phyloP scores from a whole-genome alignment of 2,797 vertebrate genomes.

The Erethizon dorsatum region DNA sequence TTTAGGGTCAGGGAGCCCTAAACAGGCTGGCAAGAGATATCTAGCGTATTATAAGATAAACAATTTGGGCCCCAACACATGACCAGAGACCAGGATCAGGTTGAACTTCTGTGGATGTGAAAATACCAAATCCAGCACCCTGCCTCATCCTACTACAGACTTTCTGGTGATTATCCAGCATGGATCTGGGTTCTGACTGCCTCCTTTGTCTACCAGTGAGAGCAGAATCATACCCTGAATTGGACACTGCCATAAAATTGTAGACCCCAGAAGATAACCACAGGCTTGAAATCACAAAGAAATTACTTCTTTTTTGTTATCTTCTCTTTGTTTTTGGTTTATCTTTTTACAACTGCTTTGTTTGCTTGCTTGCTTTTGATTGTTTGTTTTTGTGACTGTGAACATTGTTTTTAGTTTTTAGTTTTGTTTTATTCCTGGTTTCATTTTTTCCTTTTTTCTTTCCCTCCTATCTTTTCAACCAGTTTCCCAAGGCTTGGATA shows the following conservation, averaged over 20 bases:
- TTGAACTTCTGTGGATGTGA: neutral
- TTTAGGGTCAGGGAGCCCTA: neutral
- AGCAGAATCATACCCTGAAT: neutral
- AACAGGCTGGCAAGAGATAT: neutral
- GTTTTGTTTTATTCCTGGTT: neutral
- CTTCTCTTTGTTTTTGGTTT: neutral
- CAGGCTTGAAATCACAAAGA: neutral
- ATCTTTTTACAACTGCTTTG: neutral
- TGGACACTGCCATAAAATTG: neutral
- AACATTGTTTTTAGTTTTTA: neutral
- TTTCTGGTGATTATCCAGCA: neutral
- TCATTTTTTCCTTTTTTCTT: neutral
- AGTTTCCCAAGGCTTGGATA: neutral
- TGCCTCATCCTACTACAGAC: neutral
- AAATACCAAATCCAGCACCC: neutral
- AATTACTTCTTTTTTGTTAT: neutral
- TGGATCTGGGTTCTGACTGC: neutral
- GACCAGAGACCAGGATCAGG: neutral
- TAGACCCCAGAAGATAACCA: neutral
- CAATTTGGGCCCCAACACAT: neutral
- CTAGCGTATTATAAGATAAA: neutral
- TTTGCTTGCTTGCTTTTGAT: neutral
- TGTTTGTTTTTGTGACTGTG: neutral
- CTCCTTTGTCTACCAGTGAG: neutral
- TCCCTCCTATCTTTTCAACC: neutral